Conservation (phyloP, 2,113 vertebrate genomes). For the Todiramphus chloris region DNA sequence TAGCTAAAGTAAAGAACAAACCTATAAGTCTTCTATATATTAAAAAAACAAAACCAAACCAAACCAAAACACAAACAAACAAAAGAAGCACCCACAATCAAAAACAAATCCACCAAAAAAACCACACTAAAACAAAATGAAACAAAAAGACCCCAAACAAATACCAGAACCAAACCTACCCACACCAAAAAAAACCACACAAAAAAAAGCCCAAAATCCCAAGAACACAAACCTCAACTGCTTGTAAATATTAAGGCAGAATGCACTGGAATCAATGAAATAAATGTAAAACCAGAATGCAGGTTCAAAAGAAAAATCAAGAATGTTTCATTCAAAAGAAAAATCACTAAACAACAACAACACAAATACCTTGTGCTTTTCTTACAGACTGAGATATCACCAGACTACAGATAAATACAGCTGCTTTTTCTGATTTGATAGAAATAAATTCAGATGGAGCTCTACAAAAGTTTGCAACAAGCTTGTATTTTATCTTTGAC, state of each 20-base stretch:
- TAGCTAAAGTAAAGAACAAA: background rate
- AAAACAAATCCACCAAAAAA: too few relatives aligned
- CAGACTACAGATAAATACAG: background rate
- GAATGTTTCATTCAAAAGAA: background rate
- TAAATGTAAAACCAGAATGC: background rate
- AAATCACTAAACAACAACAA: background rate
- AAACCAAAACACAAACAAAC: too few relatives aligned
- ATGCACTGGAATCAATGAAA: background rate
- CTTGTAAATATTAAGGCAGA: too few relatives aligned
- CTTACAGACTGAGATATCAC: background rate
- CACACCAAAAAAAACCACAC: too few relatives aligned
- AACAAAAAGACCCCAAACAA: too few relatives aligned
- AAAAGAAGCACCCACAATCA: background rate
- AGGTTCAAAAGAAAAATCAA: background rate
- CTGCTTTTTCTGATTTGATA: background rate
- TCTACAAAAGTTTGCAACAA: background rate
- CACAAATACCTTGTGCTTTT: background rate
- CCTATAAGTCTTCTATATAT: background rate
- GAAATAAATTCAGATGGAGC: background rate
- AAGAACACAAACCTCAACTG: background rate
- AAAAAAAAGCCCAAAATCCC: background rate
- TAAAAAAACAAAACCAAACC: background rate
- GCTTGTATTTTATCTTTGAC: background rate
- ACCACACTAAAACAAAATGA: too few relatives aligned
- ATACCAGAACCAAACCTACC: too few relatives aligned